phyloP scores from a whole-genome alignment of 2,113 vertebrate genomes.

The Myotis brandtii region DNA sequence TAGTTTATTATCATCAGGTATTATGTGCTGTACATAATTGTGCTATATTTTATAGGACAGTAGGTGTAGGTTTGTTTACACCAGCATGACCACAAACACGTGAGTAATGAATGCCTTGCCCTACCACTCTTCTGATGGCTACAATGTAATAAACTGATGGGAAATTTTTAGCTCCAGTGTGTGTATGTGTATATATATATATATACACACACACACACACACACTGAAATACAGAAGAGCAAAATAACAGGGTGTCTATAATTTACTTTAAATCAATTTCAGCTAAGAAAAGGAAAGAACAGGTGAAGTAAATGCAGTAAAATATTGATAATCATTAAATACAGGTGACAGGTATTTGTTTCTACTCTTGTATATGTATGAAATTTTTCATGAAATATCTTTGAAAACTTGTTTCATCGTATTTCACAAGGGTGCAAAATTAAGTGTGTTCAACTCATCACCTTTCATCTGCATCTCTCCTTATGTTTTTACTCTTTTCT shows the following conservation, averaged over 20 bases:
- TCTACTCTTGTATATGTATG: not conserved
- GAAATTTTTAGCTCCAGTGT: not conserved
- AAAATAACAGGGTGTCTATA: not conserved
- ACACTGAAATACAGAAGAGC: not conserved
- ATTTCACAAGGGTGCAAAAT: not conserved
- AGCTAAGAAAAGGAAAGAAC: not conserved
- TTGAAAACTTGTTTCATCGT: not conserved
- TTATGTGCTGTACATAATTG: not conserved
- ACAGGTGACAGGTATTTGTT: not conserved
- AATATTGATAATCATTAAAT: not conserved
- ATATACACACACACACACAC: no score
- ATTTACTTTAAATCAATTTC: not conserved
- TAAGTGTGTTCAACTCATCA: not conserved
- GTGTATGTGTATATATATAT: not conserved
- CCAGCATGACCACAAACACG: not conserved
- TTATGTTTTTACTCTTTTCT: not conserved
- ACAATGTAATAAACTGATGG: not conserved
- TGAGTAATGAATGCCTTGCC: not conserved
- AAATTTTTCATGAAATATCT: not conserved
- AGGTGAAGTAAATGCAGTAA: not conserved
- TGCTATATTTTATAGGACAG: not conserved
- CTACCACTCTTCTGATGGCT: not conserved
- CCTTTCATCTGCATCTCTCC: not conserved
- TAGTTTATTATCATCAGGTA: not conserved
- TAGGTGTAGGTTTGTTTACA: not conserved